Evolutionary conservation across 37 sponge, comb jelly and placozoan genomes (phyloP).

Genomic region (Sycon ciliatum): DNA sequence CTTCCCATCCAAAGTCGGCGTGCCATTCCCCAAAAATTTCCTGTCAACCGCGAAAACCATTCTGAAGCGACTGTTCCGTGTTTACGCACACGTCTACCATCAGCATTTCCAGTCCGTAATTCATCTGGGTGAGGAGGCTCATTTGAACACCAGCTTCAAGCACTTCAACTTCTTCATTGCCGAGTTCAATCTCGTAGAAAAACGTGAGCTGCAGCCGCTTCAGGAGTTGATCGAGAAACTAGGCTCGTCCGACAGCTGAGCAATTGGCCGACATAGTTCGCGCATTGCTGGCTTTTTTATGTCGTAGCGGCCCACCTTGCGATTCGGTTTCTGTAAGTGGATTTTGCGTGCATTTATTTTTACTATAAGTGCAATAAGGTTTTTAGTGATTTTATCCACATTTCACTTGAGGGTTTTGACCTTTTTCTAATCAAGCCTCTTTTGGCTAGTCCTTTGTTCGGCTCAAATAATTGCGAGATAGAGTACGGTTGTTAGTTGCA

Average conservation of each 20-base stretch:
- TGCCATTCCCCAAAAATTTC: constrained; percentile 88
- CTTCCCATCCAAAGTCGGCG: constrained; percentile 92
- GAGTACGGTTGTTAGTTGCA: too few species aligned
- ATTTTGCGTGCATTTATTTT: too few species aligned
- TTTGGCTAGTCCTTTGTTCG: too few species aligned
- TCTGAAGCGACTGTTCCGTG: constrained; percentile 92
- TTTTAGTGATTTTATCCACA: too few species aligned
- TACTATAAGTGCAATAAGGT: too few species aligned
- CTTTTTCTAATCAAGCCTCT: too few species aligned
- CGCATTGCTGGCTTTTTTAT: too few species aligned
- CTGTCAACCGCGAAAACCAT: constrained; percentile 89
- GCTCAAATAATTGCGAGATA: too few species aligned
- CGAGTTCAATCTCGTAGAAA: constrained; percentile 91
- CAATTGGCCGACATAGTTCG: too few species aligned
- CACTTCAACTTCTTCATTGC: constrained; percentile 95
- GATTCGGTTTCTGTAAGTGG: too few species aligned
- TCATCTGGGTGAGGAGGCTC: constrained; percentile 79
- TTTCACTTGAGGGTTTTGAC: too few species aligned
- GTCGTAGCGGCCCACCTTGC: too few species aligned
- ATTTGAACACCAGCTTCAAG: constrained; percentile 96
- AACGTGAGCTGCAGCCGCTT: constrained; percentile 89
- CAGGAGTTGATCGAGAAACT: constrained; percentile 82
- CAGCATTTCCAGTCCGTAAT: constrained; percentile 87
- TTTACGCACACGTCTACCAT: constrained; percentile 97
- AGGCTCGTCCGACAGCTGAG: background rate